These are phyloP conservation scores for Microctenopoma stevenorrisi DNA, from an alignment of 2,797 vertebrate genomes.

Conservation along the genomic window DNA sequence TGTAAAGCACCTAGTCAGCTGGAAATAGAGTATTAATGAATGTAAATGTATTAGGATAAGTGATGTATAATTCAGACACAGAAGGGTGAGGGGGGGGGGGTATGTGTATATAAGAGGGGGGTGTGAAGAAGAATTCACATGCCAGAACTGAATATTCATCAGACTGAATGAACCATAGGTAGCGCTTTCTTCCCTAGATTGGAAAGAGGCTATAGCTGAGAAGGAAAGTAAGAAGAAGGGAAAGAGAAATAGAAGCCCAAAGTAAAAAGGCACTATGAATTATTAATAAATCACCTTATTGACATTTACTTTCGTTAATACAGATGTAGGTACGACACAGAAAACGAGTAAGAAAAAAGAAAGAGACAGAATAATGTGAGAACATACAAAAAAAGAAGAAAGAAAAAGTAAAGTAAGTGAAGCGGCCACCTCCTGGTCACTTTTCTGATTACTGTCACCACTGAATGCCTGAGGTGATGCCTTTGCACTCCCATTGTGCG, in stretches of 20 bases:
- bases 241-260: constrained; percentile 34
- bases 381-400: constrained; percentile 20
- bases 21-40: constrained; percentile 80
- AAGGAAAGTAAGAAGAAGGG: background rate
- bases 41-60: constrained; percentile 83
- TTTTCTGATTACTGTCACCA: constrained; percentile 73
- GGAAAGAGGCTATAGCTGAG: constrained; percentile 26
- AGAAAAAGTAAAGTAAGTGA: constrained; percentile 60
- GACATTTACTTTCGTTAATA: constrained; percentile 64
- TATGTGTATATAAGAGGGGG: constrained; percentile 59
- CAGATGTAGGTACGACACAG: constrained; percentile 34
- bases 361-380: constrained; percentile 7
- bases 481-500: constrained; percentile 66
- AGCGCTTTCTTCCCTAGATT: constrained; percentile 54
- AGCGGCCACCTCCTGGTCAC: constrained; percentile 53
- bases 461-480: constrained; percentile 66
- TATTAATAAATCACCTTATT: constrained; percentile 64
- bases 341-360: constrained; percentile 8
- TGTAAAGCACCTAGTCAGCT: constrained; percentile 79
- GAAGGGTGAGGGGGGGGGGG: constrained; percentile 21
- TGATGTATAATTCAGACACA: constrained; percentile 82
- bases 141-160: constrained; percentile 76
- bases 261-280: constrained; percentile 55
- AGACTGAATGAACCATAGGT: constrained; percentile 54
- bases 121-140: constrained; percentile 68